Base-by-base conservation (phyloP, 2,113 vertebrate genomes). In the Tinamus guttatus region DNA sequence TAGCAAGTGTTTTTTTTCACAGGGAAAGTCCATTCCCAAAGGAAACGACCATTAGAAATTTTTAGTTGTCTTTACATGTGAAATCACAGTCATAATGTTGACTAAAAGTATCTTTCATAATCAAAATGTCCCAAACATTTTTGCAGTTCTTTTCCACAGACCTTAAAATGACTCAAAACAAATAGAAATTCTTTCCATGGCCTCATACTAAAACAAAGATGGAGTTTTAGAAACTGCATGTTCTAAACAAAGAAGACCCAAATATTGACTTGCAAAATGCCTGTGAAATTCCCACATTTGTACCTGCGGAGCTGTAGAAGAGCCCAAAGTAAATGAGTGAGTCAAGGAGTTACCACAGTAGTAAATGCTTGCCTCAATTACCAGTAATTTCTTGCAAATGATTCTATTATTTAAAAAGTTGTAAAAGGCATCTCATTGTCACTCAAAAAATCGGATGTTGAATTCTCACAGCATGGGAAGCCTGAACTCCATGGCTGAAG, bases 191-290 rank as follows among this genome's bases (percentile, higher is more conserved):
- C 13, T 93, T 96, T 95, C 84, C 85, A 90, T 16, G 49, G 82
- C 93, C 83, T 88, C 94, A 92, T 81, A 63, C 56, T 60, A 63
- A 96, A 96, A 94, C 74, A 93, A 92, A 90, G 92, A 80, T 34
- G 49, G 45, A 18, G 88, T 43, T 90, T 85, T 90, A 90, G 68
- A 82, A 94, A 83, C 38, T 14, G 60, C 28, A 28, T 85, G 59
- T 41, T 77, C 45, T 80, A 80, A 83, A 79, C 19, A 85, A 87
- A 95, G 80, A 94, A 74, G 54, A 80, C 43, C 54, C 45, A 86
- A 95, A 96, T 81, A 80, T 12, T 89, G 63, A 80, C 51, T 83
- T 59, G 45, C 24, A 49, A n/a, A 69, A 69, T 36, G 21, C 18
- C n/a, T 85, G 82, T 90, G 30, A 59, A 96, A 85, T 94, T 87